These are phyloP conservation scores for Drosophila testacea DNA, from an alignment of 2,888 invertebrate genomes.

Conservation along the genomic window DNA sequence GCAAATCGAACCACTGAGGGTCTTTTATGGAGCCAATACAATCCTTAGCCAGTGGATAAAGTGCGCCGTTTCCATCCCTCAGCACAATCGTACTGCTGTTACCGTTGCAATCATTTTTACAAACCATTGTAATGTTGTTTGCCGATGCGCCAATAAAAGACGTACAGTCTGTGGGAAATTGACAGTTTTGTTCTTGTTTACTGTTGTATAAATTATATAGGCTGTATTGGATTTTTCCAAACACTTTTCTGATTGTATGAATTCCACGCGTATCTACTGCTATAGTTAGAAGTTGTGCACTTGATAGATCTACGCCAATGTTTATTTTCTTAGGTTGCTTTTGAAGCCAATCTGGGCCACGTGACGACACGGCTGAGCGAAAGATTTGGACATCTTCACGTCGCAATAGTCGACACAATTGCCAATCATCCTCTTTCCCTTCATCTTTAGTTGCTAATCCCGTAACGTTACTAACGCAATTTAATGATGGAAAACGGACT, in stretches of 20 bases:
- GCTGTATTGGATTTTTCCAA: constrained; percentile 93
- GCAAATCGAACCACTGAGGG: constrained; percentile 96
- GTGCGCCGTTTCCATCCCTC: constrained; percentile 96
- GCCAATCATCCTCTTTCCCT: constrained; percentile 90
- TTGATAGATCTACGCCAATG: constrained; percentile 75
- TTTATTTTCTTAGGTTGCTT: constrained; percentile 90
- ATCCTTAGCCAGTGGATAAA: constrained; percentile 98
- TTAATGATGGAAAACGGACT: constrained; percentile 92
- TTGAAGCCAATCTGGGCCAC: constrained; percentile 97
- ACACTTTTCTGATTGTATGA: constrained; percentile 93
- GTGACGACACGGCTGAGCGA: constrained; percentile 91
- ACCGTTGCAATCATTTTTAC: constrained; percentile 94
- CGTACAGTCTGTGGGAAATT: constrained; percentile 95
- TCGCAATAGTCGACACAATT: constrained; percentile 96
- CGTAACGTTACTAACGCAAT: constrained; percentile 31
- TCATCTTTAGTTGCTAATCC: constrained; percentile 73
- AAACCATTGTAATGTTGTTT: constrained; percentile 90
- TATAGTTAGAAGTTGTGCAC: constrained; percentile 86
- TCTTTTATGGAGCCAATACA: constrained; percentile 97
- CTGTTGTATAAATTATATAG: constrained; percentile 96
- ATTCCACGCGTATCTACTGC: constrained; percentile 93
- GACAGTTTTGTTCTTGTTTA: constrained; percentile 95
- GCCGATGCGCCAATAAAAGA: constrained; percentile 94
- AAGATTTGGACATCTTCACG: constrained; percentile 97
- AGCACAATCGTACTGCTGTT: constrained; percentile 94